Conservation (phyloP, 2,888 invertebrate species). For the Scaptomyza caliginosa region DNA sequence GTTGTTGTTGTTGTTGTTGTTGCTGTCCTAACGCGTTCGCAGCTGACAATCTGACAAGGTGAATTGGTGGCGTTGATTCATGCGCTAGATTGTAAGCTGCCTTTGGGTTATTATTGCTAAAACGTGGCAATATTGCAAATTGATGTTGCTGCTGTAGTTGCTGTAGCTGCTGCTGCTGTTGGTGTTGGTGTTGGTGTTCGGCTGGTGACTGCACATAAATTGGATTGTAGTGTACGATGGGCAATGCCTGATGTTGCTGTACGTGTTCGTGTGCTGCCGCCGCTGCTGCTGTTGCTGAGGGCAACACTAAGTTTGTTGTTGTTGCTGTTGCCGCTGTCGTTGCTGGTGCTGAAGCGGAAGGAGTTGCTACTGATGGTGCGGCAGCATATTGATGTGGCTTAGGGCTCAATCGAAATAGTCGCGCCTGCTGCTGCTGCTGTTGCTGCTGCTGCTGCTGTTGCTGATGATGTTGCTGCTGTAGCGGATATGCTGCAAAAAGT, state of each 20-base stretch:
- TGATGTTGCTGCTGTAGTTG: conserved; percentile 65
- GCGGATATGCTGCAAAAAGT: conserved; percentile 62
- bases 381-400: conserved; percentile 49
- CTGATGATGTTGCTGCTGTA: conserved; percentile 43
- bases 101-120: conserved; percentile 74
- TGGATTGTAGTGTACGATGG: conserved; percentile 77
- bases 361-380: conserved; percentile 25
- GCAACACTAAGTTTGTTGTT: conserved; percentile 39
- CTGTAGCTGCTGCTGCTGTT: conserved; percentile 50
- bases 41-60: conserved; percentile 73
- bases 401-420: conserved; percentile 42
- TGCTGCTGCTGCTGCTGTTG: conserved; percentile 48
- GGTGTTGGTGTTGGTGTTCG: conserved; percentile 60
- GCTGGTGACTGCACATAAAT: conserved; percentile 70
- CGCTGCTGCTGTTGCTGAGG: conserved; percentile 33
- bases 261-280: conserved; percentile 43
- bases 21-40: conserved; percentile 54
- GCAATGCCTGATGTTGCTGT: conserved; percentile 49
- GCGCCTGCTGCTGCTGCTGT: conserved; percentile 38
- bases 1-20: conserved; percentile 56
- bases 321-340: conserved; percentile 49
- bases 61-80: conserved; percentile 68
- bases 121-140: conserved; percentile 73
- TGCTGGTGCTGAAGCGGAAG: conserved; percentile 37
- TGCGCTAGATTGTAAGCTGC: conserved; percentile 62